phyloP scores from a whole-genome alignment of 2,888 invertebrate genomes.

The Lordiphosa fenestrarum region DNA sequence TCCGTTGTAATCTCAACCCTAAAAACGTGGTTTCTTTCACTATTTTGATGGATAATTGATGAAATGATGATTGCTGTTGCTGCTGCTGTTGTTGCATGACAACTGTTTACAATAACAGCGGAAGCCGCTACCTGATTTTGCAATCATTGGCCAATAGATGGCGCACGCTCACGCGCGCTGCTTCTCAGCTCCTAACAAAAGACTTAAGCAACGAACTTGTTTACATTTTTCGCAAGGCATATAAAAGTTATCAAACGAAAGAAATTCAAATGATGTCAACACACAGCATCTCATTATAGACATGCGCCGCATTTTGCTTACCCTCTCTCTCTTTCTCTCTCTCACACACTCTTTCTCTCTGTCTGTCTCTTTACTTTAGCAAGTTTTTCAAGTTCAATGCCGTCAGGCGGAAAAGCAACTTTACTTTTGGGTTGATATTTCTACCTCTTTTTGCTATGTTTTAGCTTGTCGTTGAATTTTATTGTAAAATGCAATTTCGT shows the following conservation, averaged over 20 bases:
- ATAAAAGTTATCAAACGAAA: constrained; percentile 58
- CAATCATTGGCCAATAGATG: constrained; percentile 58
- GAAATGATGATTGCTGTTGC: constrained; percentile 24
- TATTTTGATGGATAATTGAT: constrained; percentile 22
- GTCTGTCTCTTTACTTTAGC: background rate
- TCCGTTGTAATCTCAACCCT: background rate
- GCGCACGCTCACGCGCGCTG: constrained; percentile 35
- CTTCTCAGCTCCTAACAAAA: constrained; percentile 54
- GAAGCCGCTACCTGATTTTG: constrained; percentile 47
- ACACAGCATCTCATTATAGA: constrained; percentile 56
- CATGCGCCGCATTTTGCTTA: constrained; percentile 12
- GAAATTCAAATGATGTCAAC: constrained; percentile 56
- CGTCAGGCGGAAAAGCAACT: constrained; percentile 63
- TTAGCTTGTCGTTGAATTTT: constrained; percentile 19
- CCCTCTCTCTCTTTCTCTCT: constrained; percentile 1
- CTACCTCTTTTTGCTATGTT: background rate
- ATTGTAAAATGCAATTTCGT: constrained; percentile 68
- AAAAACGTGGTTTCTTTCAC: constrained; percentile 5
- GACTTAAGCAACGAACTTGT: constrained; percentile 73
- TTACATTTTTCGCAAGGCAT: constrained; percentile 64
- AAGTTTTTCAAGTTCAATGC: constrained; percentile 73
- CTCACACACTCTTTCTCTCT: background rate
- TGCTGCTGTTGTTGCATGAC: constrained; percentile 27
- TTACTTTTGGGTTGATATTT: constrained; percentile 10
- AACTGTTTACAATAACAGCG: constrained; percentile 28